Conservation (phyloP, 2,888 invertebrate species). For the Brassicogethes aeneus region DNA sequence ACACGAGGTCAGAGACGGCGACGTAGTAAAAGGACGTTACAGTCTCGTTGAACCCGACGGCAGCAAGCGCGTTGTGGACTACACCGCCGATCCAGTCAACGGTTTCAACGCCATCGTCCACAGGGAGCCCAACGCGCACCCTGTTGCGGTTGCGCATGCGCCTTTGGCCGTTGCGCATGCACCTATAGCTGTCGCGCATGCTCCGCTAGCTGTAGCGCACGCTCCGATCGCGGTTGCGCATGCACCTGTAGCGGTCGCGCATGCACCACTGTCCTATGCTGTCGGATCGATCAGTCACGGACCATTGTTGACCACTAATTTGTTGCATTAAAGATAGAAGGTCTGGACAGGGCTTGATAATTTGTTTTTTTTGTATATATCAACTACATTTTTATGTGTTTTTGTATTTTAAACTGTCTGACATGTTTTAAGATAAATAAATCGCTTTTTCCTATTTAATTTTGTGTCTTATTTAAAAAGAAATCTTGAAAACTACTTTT, state of each 20-base stretch:
- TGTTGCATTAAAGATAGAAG: conserved; percentile 6
- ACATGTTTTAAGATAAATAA: too few species aligned
- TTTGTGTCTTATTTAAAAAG: too few species aligned
- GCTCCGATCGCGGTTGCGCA: conserved; percentile 16
- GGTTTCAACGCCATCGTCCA: conserved; percentile 29
- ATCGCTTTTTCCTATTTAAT: too few species aligned
- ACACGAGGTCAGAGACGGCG: conserved; percentile 26
- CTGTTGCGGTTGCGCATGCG: conserved; percentile 14
- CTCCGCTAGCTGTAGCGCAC: conserved; percentile 27
- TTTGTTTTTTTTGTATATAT: too few species aligned
- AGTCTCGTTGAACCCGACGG: conserved; percentile 28
- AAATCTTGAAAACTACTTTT: too few species aligned
- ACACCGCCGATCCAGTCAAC: conserved; percentile 26
- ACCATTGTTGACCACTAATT: too few species aligned
- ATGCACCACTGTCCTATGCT: conserved; percentile 4
- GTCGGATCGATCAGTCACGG: neutral
- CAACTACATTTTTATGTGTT: too few species aligned
- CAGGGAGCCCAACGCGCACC: conserved; percentile 22
- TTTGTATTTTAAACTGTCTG: too few species aligned
- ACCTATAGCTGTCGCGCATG: conserved; percentile 33
- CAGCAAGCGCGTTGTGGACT: conserved; percentile 26
- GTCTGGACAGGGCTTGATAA: too few species aligned
- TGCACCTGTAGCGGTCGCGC: conserved; percentile 10
- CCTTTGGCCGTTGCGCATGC: conserved; percentile 19
- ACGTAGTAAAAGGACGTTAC: conserved; percentile 27